Conservation (phyloP, 2,113 vertebrate species). For the Gallinago jamesoni region DNA sequence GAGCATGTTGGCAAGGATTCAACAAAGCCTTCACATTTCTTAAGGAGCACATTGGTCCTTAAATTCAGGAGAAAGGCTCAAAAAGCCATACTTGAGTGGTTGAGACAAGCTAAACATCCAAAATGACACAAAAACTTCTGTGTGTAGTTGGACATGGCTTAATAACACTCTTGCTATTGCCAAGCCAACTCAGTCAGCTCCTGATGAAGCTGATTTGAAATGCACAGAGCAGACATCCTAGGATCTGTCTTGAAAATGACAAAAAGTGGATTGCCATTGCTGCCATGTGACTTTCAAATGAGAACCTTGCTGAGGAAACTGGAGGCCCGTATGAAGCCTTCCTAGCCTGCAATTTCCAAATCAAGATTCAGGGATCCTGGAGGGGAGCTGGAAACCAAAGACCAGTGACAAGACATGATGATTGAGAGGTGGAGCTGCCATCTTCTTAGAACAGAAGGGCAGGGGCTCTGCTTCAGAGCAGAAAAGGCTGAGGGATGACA, state of each 20-base stretch:
- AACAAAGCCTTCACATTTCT: not conserved
- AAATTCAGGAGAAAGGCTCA: not conserved
- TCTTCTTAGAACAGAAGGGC: not conserved
- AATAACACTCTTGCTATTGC: not conserved
- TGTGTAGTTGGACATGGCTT: not conserved
- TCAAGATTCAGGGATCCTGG: not conserved
- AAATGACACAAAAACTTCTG: not conserved
- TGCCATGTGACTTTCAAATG: not conserved
- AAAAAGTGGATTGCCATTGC: not conserved
- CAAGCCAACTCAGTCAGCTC: not conserved
- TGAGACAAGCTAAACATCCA: not conserved
- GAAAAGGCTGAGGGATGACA: not conserved
- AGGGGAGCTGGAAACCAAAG: not conserved
- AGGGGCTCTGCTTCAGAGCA: not conserved
- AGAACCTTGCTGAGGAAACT: not conserved
- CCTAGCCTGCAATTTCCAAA: not conserved
- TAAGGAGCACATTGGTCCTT: not conserved
- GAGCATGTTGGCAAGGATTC: not conserved
- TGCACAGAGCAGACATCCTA: not conserved
- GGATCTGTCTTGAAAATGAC: not conserved
- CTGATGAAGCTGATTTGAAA: not conserved
- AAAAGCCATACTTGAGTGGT: not conserved
- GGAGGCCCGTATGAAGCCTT: not conserved
- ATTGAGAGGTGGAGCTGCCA: not conserved
- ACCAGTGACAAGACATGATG: not conserved